Base-by-base conservation (phyloP, 2,797 vertebrate genomes). In the Lophura swinhoii region DNA sequence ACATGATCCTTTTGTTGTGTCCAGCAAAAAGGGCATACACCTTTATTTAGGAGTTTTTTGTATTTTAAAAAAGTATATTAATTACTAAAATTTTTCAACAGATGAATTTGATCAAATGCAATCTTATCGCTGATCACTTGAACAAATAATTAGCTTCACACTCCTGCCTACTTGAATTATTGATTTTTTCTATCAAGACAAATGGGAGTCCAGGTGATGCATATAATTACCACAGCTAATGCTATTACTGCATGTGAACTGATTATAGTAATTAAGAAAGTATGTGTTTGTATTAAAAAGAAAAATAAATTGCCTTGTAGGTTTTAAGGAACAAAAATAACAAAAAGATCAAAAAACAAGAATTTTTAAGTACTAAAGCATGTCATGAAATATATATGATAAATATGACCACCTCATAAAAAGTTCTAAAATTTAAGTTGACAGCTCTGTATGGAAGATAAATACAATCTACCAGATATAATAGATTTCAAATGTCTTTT, bases 221-320 rank as follows among this genome's bases (percentile, higher is more conserved):
- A 93, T 96, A 95, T 82, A 97, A 97, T 97, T 97, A 97, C 90
- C 94, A 93, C 73, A 96, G 89, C 73, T 97, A 97, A 97, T 95
- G 75, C 6, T 17, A 97, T 97, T 97, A 97, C 70, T 93, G 64
- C 69, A 90, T 95, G 92, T 86, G 95, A 97, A 97, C 90, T 96
- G 85, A 97, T 97, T 96, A 94, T 67, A 97, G 80, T 95, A 97
- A 97, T 97, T 97, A 97, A 41, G 71, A 95, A 95, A 64, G 35
- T 59, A 66, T 81, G 91, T 96, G 93, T 95, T 95, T 96, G 67
- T 84, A 94, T 93, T 87, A 96, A 88, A 87, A 94, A 95, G 69
- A 64, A 67, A 85, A 95, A 46, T 82, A 96, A 97, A 96, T 92
- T 91, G 74, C 70, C 51, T 88, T 26, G 8, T 68, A 64, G 37